Evolutionary conservation across 2,797 vertebrate genomes (phyloP), one percentile per base, ranked within the genome.

Genomic region (Vespertilio murinus): DNA sequence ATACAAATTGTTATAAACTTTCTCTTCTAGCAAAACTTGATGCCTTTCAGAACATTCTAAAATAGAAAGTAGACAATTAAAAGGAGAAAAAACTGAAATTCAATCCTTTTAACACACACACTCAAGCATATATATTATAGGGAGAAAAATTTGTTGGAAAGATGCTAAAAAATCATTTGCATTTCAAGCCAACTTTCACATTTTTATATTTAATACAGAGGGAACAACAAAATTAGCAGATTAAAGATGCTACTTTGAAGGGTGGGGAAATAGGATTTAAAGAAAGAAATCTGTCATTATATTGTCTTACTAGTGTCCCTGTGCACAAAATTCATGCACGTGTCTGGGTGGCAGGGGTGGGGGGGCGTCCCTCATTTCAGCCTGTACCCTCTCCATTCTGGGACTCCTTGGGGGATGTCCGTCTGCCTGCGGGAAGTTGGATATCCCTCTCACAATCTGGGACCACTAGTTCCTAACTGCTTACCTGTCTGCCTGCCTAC

Each of bases 1-100:
- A 97, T 87, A 85, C 94, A 93, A 70, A 83, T 83, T 90, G 74
- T 93, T 96, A 67, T 67, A 88, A 92, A 95, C 95, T 97, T 97
- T 97, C 92, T 84, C 93, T 94, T 91, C 93, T 80, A 94, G 83
- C 40, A 38, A 17, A 49, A 85, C 82, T 67, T 91, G 81, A 45
- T 7, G 42, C 83, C 17, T 89, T 77, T 81, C n/a, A 83, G 79
- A 95, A 80, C 25, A 22, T 92, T 95, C 67, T 91, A 91, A 69
- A 94, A 80, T 30, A 67, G 42, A 30, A 71, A 96, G 65, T 1
- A 45, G 38, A n/a, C 25, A 74, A 23, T 30, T 33, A 78, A 71
- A 93, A 49, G n/a, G 20, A 28, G n/a, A 54, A 81, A 87, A 75
- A 30, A 35, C 23, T 42, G 23, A 56, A 45, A 28, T 64, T 25